Percentiles rank a stretch among this genome's conserved stretches.
These are phyloP conservation scores for Cartodere bifasciata DNA, from an alignment of 2,888 invertebrate genomes.

Conservation along the genomic window DNA sequence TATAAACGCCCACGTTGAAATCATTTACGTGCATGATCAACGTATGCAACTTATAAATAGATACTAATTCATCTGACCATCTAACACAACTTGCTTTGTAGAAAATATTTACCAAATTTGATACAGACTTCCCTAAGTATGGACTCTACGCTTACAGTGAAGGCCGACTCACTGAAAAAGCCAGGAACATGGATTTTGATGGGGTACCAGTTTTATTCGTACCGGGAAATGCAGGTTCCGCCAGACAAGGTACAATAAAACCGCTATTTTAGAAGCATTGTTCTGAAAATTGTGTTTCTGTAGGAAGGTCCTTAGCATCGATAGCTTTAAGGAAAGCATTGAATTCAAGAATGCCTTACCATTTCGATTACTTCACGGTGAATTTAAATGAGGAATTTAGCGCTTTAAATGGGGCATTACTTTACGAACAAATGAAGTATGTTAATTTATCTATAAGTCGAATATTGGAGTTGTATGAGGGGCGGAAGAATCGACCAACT, in stretches of 20 bases:
- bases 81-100: conserved; percentile 31
- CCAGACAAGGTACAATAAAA: conserved; percentile 57
- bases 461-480: conserved; percentile 60
- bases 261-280: conserved; percentile 5
- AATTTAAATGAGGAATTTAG: conserved; percentile 85
- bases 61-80: conserved; percentile 1
- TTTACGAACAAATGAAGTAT: conserved; percentile 65
- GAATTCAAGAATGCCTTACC: conserved; percentile 51
- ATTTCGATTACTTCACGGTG: conserved; percentile 87
- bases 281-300: conserved; percentile 33
- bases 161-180: conserved; percentile 58
- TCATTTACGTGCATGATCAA: too few relatives aligned
- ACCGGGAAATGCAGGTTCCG: conserved; percentile 91
- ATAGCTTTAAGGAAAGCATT: conserved; percentile 77
- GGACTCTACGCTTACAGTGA: conserved; percentile 84
- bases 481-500: conserved; percentile 30
- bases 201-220: conserved; percentile 91
- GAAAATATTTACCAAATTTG: conserved; percentile 53
- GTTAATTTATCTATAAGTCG: conserved; percentile 54
- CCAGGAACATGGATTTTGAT: conserved; percentile 59
- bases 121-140: conserved; percentile 62
- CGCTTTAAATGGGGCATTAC: conserved; percentile 72
- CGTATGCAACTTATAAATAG: too few relatives aligned
- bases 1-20: too few relatives aligned
- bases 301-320: conserved; percentile 84